Evolutionary conservation across 2,113 vertebrate species (phyloP).

Genomic region (Chiloscyllium plagiosum): DNA sequence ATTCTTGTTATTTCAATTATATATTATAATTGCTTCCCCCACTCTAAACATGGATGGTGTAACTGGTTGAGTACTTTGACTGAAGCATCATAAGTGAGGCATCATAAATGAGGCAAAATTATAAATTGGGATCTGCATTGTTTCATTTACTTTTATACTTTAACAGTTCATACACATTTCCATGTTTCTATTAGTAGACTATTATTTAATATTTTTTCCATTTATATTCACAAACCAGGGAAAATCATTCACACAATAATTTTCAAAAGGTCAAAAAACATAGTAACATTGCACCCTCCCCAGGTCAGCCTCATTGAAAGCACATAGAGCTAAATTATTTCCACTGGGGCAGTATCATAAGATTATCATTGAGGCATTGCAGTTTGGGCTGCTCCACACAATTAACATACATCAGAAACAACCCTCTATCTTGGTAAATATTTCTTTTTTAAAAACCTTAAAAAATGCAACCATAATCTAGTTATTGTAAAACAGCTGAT

Average conservation of each 20-base stretch:
- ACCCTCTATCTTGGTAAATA: background rate
- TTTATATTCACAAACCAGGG: background rate
- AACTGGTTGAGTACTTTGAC: background rate
- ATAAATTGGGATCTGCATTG: background rate
- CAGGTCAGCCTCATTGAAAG: background rate
- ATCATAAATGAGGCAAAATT: background rate
- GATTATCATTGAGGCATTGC: background rate
- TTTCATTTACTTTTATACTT: background rate
- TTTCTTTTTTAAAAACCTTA: background rate
- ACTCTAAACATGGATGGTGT: background rate
- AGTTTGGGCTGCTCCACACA: background rate
- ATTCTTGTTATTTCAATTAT: background rate
- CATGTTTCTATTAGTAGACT: background rate
- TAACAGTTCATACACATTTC: background rate
- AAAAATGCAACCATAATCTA: background rate
- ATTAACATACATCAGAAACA: background rate
- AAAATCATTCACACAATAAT: background rate
- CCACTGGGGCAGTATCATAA: background rate
- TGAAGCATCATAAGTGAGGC: background rate
- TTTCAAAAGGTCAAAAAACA: background rate
- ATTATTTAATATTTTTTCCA: background rate
- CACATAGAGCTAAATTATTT: background rate
- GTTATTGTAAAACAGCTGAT: background rate
- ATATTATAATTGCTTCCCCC: background rate
- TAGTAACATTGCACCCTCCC: background rate